Percentiles rank a stretch among this genome's conserved stretches.
Evolutionary conservation across 2,888 invertebrate species (phyloP).

Genomic region (Parapristionchus giblindavisi): DNA sequence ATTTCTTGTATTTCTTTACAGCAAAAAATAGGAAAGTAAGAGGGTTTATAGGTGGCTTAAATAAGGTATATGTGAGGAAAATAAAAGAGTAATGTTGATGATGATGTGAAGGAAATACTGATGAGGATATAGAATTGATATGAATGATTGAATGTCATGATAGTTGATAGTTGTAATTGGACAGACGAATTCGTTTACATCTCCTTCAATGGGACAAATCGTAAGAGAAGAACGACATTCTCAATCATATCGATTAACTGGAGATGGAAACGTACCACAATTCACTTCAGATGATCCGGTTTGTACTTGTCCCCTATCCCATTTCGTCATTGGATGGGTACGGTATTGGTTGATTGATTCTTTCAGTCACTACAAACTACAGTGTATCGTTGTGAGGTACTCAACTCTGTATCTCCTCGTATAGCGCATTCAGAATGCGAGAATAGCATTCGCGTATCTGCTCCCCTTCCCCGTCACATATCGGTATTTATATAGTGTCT

Average conservation of each 20-base stretch:
- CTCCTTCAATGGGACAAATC: neutral
- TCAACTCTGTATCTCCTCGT: conserved; percentile 8
- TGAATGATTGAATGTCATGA: neutral
- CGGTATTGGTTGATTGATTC: neutral
- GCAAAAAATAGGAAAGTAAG: too few relatives aligned
- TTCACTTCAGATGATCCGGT: conserved; percentile 28
- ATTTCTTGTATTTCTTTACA: too few relatives aligned
- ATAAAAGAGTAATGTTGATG: neutral
- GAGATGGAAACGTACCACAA: conserved; percentile 19
- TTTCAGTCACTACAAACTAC: conserved; percentile 37
- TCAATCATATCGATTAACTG: conserved; percentile 11
- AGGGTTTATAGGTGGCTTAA: neutral
- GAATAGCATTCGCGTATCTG: conserved; percentile 17
- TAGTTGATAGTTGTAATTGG: too few relatives aligned
- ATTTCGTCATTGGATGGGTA: neutral
- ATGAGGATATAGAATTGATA: neutral
- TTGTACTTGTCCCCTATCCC: neutral
- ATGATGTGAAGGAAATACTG: neutral
- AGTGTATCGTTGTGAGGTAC: conserved; percentile 19
- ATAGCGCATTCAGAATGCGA: conserved; percentile 33
- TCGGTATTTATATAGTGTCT: conserved; percentile 9
- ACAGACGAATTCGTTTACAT: too few relatives aligned
- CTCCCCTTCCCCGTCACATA: conserved; percentile 7
- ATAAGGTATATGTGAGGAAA: neutral
- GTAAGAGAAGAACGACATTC: conserved; percentile 21